Base-by-base conservation (phyloP, 1,140 invertebrate species). In the Lasaia peninsularis region DNA sequence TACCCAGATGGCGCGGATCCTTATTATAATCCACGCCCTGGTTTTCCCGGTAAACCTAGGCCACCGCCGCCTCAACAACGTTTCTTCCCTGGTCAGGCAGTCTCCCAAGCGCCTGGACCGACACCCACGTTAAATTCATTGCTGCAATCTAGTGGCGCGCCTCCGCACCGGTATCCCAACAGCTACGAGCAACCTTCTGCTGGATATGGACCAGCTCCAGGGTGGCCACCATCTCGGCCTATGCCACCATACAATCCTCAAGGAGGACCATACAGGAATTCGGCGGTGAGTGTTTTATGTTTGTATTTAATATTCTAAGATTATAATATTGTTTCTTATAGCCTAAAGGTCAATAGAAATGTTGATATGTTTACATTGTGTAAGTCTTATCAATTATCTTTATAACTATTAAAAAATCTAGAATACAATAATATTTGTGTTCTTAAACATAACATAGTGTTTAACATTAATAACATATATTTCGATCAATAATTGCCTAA, bases 51-150 rank as follows among this genome's bases (percentile, higher is more conserved):
- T 32, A 87, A 86, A 75, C 82, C 82, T 67, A 71, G 81, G 62
- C 80, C 80, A 10, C 80, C 82, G 60, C 86, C 78, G 55, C 44
- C 44, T 21, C 91, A 89, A 58, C 90, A 90, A 69, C 89, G 92
- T 51, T 92, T 92, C 63, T 90, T 93, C 60, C 91, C 92, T 50
- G 93, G 93, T 58, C 93, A 93, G 73, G 91, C 90, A 59, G 91
- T 93, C 67, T 92, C 92, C 18, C 95, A 96, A 79, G 94, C 94
- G 53, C 93, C 94, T 59, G 95, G 96, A 49, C 96, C 96, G 12
- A 98, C 96, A 40, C 96, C 97, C 48, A 98, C 96, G 24, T 90
- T 98, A 56, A 98, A 98, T 87, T 96, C 97, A 72, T 89, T 98
- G 69, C 91, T 97, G 33, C 95, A 96, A 86, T 94, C 94, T 31